Evolutionary conservation across 1,140 invertebrate genomes (phyloP), one percentile per base, ranked within the genome.

Genomic region (Aphelinus certus): DNA sequence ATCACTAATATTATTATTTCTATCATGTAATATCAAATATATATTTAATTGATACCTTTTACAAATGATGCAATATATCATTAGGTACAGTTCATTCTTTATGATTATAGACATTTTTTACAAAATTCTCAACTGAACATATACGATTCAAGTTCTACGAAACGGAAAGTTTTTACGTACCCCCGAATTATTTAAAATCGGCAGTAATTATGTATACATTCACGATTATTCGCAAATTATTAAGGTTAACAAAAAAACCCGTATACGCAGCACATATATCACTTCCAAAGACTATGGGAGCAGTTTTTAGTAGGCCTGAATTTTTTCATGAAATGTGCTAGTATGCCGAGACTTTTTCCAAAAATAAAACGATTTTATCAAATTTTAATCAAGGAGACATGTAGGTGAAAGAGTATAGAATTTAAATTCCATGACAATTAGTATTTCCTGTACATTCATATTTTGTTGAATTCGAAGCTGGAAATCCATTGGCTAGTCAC

Each of bases 401-500:
- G 46, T 79, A 68, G 75, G 51, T 57, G 73, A 53, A 72, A 51
- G 71, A 78, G 70, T 76, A 78, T 58, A 57, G 45, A 69, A 71
- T 61, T 7, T 10, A 66, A 58, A 71, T 67, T 75, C n/a, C 62
- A 75, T 71, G 63, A n/a, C 73, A 74, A 73, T 70, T 60, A 6
- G 67, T 78, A 70, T 78, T 76, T 56, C 67, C 71, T 55, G n/a
- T 76, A 9, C 43, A 62, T 2, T 26, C 76, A 7, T 78, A 73
- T 61, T 78, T 66, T 56, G 75, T 74, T 51, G 77, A 78, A 68
- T 78, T 78, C 47, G 64, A 78, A 75, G 47, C 60, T 3, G 64
- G 74, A 43, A 78, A 78, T 60, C n/a, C 71, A n/a, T 68, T 78
- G 63, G 77, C 67, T 9, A 74, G 77, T 63, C 77, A 76, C 47